These are phyloP conservation scores for Sebastes taczanowskii DNA, from an alignment of 2,797 vertebrate genomes.

Conservation along the genomic window DNA sequence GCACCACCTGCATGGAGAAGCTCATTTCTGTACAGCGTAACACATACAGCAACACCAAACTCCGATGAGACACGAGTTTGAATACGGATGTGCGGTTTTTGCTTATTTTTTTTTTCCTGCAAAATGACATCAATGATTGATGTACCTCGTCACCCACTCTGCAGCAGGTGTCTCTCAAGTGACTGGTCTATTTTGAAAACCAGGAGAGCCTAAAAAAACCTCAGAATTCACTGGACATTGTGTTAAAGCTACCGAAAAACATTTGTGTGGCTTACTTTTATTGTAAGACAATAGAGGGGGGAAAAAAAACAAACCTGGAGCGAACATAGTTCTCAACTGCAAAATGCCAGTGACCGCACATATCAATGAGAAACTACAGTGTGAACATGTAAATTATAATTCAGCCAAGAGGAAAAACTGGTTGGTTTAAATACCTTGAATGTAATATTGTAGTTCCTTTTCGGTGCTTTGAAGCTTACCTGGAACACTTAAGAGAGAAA, in stretches of 20 bases:
- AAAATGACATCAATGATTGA: constrained; percentile 59
- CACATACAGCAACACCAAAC: constrained; percentile 95
- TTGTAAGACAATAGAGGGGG: constrained; percentile 8
- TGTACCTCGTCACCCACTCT: constrained; percentile 49
- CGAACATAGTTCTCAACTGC: constrained; percentile 36
- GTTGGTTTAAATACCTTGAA: constrained; percentile 75
- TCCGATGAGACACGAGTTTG: constrained; percentile 86
- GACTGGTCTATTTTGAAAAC: constrained; percentile 60
- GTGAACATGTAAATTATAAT: constrained; percentile 74
- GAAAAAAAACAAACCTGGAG: constrained; percentile 1
- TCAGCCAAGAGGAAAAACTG: constrained; percentile 53
- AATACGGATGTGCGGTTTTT: background rate
- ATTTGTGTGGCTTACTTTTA: constrained; percentile 68
- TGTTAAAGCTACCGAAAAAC: constrained; percentile 52
- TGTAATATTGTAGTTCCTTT: constrained; percentile 77
- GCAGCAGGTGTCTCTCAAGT: constrained; percentile 60
- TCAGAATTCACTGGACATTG: constrained; percentile 62
- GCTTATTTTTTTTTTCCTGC: constrained; percentile 4
- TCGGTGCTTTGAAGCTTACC: constrained; percentile 69
- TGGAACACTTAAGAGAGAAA: constrained; percentile 50
- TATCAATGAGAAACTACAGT: constrained; percentile 67
- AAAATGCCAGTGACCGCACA: constrained; percentile 73
- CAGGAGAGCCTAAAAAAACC: constrained; percentile 56
- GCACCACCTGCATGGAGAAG: constrained; percentile 92
- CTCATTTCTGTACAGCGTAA: constrained; percentile 95